Base-by-base conservation (phyloP, 2,113 vertebrate genomes). In the Chaenocephalus aceratus region DNA sequence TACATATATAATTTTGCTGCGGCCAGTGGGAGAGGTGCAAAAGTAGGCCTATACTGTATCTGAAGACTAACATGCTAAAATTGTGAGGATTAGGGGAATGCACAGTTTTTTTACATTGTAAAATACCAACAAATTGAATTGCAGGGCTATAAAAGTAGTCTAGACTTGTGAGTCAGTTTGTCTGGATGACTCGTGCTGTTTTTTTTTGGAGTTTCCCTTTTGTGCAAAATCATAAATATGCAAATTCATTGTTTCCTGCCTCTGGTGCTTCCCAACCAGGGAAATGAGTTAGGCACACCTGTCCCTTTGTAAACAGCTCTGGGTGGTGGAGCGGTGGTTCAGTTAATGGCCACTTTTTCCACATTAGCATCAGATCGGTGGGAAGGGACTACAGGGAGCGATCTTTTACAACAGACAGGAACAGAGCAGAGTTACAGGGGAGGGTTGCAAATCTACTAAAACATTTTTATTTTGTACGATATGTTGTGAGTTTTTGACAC, bases 261-360 rank as follows among this genome's bases (percentile, higher is more conserved):
- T 1, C 2, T 10, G 71, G 44, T 53, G 16, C 74, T 80, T 62
- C 78, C 18, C 16, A 60, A 58, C 65, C 18, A 85, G 77, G 88
- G 77, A 93, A 91, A 92, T 91, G 71, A 84, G 79, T 56, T 15
- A 30, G 54, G 62, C 76, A 67, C 92, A 88, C 83, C 84, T 92
- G 84, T 87, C 57, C 79, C 51, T 85, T 21, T 81, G 74, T 81
- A 74, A 85, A 87, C 72, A 83, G 61, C 86, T 75, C 75, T 45
- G 52, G 79, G 79, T 91, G 74, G 73, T 59, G 82, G 75, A 85
- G 73, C 79, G 53, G 76, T n/a, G 69, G 58, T 72, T 88, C 44
- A 45, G 41, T 46, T 70, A 77, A 84, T 79, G 68, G 60, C 13
- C 64, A 73, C 67, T 72, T 83, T 85, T 84, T 83, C 73, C 78